Evolutionary conservation across 2,113 vertebrate genomes (phyloP), one percentile per base, ranked within the genome.

Genomic region (Emydocephalus ijimae): DNA sequence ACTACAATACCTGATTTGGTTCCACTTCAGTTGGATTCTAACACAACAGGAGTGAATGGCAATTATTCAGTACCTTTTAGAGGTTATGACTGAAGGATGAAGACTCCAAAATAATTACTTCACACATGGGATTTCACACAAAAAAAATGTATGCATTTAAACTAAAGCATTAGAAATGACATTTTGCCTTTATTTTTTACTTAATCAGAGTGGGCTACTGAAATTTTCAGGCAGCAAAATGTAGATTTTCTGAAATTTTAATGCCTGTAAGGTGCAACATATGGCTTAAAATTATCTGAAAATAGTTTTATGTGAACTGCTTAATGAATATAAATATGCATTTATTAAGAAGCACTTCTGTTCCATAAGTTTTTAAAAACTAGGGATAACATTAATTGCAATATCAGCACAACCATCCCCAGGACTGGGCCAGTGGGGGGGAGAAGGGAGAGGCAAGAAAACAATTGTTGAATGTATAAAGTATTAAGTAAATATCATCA

Each of bases 1-100:
- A 88, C 29, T 81, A 88, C 29, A 93, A 90, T 93, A 64, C 18
- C 21, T 88, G 59, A 88, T 57, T 91, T 93, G 61, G 26, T 93
- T 93, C 52, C 89, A 93, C 90, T 91, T 93, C 89, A 91, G 54
- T 91, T 74, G 21, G 43, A 93, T 91, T 88, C 54, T 88, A 91
- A 91, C 52, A 59, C 24, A 91, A 91, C 86, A 90, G 48, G 34
- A 90, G 50, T 69, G 34, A 93, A 48, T 59, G 39, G 39, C 64
- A 88, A 93, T 93, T 93, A 81, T 81, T 93, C 23, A 50, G 85
- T 55, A 93, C 55, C 69, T 89, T 92, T 85, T 85, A 88, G 34
- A 81, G 43, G 64, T 61, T 93, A 55, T 93, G 89, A 57, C 50
- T 91, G 85, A 88, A 88, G 43, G 39, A 93, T 91, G 57, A 91